A percentile compares a stretch with the other conserved stretches of the same genome.
phyloP scores from a whole-genome alignment of 2,888 invertebrate genomes.

The Nomada ferruginata region DNA sequence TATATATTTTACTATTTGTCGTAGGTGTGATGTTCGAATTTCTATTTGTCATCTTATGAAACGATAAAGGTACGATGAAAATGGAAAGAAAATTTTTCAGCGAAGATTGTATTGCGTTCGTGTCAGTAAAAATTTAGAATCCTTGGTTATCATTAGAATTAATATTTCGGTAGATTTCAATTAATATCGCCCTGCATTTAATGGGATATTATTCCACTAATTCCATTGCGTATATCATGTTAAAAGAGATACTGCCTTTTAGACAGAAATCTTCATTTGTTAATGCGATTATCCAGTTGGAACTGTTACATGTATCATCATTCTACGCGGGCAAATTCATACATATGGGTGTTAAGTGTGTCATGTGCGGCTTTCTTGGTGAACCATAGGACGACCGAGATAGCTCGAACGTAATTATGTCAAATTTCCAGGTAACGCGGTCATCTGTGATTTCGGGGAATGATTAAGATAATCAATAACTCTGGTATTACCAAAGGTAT shows the following conservation, averaged over 20 bases:
- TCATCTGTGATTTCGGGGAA: conserved; percentile 35
- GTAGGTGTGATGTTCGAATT: too few species aligned
- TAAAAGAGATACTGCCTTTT: conserved; percentile 2
- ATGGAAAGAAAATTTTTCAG: too few species aligned
- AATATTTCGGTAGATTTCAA: too few species aligned
- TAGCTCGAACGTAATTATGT: conserved; percentile 49
- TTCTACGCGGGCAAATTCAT: conserved; percentile 6
- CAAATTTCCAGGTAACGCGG: conserved; percentile 47
- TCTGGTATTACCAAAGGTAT: not conserved
- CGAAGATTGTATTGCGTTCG: too few species aligned
- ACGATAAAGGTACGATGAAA: too few species aligned
- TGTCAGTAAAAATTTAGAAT: too few species aligned
- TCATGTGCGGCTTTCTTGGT: conserved; percentile 47
- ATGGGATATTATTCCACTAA: too few species aligned
- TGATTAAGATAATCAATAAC: conserved; percentile 51
- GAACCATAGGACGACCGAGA: conserved; percentile 46
- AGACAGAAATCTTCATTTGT: not conserved
- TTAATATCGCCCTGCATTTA: too few species aligned
- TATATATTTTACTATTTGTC: too few species aligned
- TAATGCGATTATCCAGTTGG: conserved; percentile 26
- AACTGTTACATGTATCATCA: conserved; percentile 21
- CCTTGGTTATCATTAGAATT: too few species aligned
- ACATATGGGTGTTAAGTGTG: conserved; percentile 30
- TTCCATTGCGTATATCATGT: not conserved
- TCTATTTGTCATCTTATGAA: too few species aligned